Evolutionary conservation across 1,140 invertebrate genomes (phyloP).

Genomic region (Drosophila mayri): DNA sequence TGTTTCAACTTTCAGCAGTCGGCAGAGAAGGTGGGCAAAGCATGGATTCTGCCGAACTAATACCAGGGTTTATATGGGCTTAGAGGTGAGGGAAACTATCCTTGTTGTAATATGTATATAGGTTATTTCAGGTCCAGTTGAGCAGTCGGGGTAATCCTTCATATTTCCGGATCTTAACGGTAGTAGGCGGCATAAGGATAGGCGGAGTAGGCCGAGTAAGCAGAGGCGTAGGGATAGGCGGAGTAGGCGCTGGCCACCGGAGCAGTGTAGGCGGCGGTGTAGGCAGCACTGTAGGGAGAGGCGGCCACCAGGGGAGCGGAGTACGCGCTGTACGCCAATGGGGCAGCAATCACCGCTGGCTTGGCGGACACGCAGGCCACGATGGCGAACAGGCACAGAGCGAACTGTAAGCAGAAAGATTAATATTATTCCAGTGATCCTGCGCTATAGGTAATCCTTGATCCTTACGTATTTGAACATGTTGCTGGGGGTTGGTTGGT

Average conservation of each 20-base stretch:
- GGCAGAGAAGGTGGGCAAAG: constrained; percentile 6
- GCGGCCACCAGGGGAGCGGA: constrained; percentile 74
- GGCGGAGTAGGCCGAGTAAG: constrained; percentile 63
- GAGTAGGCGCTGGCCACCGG: constrained; percentile 63
- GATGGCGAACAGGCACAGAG: constrained; percentile 80
- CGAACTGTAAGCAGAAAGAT: constrained; percentile 48
- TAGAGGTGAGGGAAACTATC: constrained; percentile 2
- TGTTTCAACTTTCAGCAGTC: constrained; percentile 24
- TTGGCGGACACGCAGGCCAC: constrained; percentile 81
- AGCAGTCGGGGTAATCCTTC: not conserved
- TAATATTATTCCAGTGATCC: not conserved
- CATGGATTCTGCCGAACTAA: constrained; percentile 31
- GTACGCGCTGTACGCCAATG: constrained; percentile 85
- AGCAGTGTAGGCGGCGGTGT: constrained; percentile 75
- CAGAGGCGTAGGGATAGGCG: constrained; percentile 58
- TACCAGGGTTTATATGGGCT: constrained; percentile 25
- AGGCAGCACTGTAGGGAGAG: constrained; percentile 75
- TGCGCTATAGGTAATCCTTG: not conserved
- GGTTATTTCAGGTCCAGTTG: constrained; percentile 12
- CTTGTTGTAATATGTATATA: constrained; percentile 3
- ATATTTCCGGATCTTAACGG: constrained; percentile 51
- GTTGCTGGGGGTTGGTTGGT: constrained; percentile 45
- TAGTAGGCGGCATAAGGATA: constrained; percentile 75
- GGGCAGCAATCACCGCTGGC: constrained; percentile 67
- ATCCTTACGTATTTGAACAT: constrained; percentile 84